A percentile compares a stretch with the other conserved stretches of the same genome.
These are phyloP conservation scores for Bothrops jararaca DNA, from an alignment of 2,113 vertebrate genomes.

Conservation along the genomic window DNA sequence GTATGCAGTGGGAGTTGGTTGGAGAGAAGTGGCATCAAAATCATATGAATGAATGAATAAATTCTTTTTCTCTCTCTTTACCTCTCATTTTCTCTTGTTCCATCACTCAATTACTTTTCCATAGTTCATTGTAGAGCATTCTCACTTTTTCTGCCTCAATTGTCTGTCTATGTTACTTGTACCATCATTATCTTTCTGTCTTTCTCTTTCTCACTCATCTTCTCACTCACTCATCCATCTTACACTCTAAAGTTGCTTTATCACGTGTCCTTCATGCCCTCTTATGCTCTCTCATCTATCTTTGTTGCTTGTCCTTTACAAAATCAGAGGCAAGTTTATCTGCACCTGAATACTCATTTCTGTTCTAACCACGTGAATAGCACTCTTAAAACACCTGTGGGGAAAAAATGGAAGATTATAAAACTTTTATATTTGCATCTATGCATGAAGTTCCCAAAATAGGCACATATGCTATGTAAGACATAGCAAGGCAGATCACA, in stretches of 20 bases:
- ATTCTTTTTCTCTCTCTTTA: background rate
- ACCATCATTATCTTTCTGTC: background rate
- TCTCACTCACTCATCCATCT: background rate
- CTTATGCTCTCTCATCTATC: background rate
- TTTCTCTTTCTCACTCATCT: background rate
- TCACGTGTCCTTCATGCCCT: background rate
- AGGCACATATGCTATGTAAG: background rate
- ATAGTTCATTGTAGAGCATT: background rate
- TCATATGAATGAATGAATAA: background rate
- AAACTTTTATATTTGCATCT: conserved; percentile 23
- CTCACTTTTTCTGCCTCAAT: background rate
- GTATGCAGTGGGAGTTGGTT: background rate
- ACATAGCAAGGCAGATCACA: conserved; percentile 13
- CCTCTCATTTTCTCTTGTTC: background rate
- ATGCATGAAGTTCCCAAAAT: conserved; percentile 23
- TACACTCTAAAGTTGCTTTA: background rate
- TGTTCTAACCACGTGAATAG: conserved; percentile 35
- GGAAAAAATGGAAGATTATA: conserved; percentile 20
- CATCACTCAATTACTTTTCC: background rate
- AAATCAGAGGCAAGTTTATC: conserved; percentile 34
- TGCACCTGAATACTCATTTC: conserved; percentile 50
- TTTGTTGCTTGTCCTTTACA: background rate
- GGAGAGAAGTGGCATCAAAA: background rate
- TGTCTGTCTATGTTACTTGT: background rate
- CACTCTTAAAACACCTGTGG: conserved; percentile 34